Evolutionary conservation across 2,113 vertebrate genomes (phyloP).

Genomic region (Odocoileus hemionus): DNA sequence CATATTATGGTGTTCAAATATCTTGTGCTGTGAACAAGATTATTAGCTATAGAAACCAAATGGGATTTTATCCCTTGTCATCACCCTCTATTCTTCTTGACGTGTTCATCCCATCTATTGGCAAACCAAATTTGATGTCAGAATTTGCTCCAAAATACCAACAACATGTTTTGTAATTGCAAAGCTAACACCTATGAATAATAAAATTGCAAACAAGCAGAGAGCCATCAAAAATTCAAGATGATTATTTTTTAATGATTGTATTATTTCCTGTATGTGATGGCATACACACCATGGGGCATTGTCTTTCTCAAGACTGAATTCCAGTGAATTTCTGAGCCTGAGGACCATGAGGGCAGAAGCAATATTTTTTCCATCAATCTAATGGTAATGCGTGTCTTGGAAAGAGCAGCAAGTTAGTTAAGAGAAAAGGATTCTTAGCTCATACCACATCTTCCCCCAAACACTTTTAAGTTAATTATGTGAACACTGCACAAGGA

Average conservation of each 20-base stretch:
- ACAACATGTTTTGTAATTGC: constrained; percentile 48
- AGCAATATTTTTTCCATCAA: neutral
- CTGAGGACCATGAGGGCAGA: neutral
- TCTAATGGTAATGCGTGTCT: neutral
- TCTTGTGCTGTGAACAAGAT: constrained; percentile 42
- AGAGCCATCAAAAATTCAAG: constrained; percentile 65
- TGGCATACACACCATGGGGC: neutral
- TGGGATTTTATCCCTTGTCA: constrained; percentile 42
- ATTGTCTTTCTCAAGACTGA: constrained; percentile 29
- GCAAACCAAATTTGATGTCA: constrained; percentile 59
- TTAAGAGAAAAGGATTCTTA: neutral
- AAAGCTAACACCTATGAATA: constrained; percentile 70
- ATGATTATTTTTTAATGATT: constrained; percentile 73
- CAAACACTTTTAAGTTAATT: neutral
- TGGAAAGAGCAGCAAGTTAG: neutral
- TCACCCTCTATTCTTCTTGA: constrained; percentile 33
- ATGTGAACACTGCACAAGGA: neutral
- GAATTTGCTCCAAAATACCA: constrained; percentile 55
- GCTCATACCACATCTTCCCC: neutral
- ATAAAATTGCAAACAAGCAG: constrained; percentile 64
- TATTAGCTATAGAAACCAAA: constrained; percentile 55
- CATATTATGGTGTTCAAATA: constrained; percentile 36
- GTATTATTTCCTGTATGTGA: neutral
- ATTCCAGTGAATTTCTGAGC: constrained; percentile 21
- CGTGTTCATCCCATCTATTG: constrained; percentile 22